A percentile compares a stretch with the other conserved stretches of the same genome.
Conservation (phyloP, 2,797 vertebrate species). For the Luscinia luscinia region DNA sequence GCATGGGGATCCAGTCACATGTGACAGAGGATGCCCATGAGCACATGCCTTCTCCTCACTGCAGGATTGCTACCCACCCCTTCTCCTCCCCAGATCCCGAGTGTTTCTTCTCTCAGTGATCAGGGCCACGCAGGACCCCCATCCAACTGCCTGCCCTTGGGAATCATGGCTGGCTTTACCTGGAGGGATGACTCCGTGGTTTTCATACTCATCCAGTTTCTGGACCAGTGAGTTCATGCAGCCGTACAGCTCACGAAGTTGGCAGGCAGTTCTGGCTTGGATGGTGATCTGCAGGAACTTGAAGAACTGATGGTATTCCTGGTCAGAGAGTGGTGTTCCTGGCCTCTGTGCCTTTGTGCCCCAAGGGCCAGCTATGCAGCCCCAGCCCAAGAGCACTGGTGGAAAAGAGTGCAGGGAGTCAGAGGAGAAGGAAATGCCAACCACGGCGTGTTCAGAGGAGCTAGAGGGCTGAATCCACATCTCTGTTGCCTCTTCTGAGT, state of each 20-base stretch:
- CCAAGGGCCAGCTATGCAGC: not conserved
- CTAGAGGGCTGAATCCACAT: not conserved
- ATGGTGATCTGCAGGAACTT: not conserved
- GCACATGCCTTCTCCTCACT: not conserved
- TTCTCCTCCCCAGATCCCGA: not conserved
- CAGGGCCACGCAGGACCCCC: not conserved
- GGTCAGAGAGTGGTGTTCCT: constrained; percentile 19
- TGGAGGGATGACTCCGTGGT: constrained; percentile 51
- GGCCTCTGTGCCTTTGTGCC: not conserved
- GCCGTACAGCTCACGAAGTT: not conserved
- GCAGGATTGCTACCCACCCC: not conserved
- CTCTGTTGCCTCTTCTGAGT: not conserved
- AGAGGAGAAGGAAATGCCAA: not conserved
- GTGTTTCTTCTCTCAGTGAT: not conserved
- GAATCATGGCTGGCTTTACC: not conserved
- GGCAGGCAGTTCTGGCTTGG: not conserved
- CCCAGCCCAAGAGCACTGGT: constrained; percentile 28
- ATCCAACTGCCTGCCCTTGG: not conserved
- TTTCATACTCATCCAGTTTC: constrained; percentile 51
- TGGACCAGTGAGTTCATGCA: constrained; percentile 40
- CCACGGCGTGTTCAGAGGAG: accelerated
- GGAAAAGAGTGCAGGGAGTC: not conserved
- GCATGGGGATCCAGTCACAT: accelerated
- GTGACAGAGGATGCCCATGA: not conserved
- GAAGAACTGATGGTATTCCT: constrained; percentile 61